Conservation (phyloP, 2,888 invertebrate genomes). For the Hirtodrosophila duncani region DNA sequence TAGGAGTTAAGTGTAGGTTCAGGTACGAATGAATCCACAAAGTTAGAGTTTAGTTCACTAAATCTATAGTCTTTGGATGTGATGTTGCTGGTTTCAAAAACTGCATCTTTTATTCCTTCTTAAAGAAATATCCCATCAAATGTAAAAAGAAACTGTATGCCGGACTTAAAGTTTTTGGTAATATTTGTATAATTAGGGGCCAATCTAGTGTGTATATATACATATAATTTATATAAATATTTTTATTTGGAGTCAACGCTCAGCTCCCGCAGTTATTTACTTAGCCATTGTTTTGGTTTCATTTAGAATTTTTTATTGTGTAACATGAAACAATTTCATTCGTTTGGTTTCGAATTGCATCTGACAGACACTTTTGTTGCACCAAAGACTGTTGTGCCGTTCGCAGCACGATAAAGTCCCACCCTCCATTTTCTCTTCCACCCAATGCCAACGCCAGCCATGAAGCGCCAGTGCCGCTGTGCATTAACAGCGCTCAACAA, state of each 20-base stretch:
- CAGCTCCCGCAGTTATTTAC: conserved; percentile 66
- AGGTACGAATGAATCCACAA: too few relatives aligned
- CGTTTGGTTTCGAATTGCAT: conserved; percentile 58
- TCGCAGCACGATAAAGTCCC: conserved; percentile 43
- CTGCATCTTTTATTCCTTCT: too few relatives aligned
- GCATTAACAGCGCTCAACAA: conserved; percentile 54
- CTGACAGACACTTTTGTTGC: conserved; percentile 59
- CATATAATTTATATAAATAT: conserved; percentile 42
- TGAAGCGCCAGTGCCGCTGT: conserved; percentile 34
- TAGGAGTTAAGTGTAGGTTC: too few relatives aligned
- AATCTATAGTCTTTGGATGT: too few relatives aligned
- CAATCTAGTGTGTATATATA: background rate
- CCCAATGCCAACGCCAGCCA: background rate
- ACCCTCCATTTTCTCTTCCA: conserved; percentile 12
- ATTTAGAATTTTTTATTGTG: conserved; percentile 67
- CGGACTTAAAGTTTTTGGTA: too few relatives aligned
- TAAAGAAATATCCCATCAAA: too few relatives aligned
- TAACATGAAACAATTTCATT: conserved; percentile 61
- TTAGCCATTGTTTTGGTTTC: conserved; percentile 65
- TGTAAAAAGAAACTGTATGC: too few relatives aligned
- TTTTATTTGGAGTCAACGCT: conserved; percentile 60
- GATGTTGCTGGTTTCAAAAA: too few relatives aligned
- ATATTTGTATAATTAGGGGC: too few relatives aligned
- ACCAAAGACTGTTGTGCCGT: too few relatives aligned
- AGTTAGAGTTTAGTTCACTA: too few relatives aligned